Evolutionary conservation across 2,888 invertebrate species (phyloP).

Genomic region (Cryptus viduatorius): DNA sequence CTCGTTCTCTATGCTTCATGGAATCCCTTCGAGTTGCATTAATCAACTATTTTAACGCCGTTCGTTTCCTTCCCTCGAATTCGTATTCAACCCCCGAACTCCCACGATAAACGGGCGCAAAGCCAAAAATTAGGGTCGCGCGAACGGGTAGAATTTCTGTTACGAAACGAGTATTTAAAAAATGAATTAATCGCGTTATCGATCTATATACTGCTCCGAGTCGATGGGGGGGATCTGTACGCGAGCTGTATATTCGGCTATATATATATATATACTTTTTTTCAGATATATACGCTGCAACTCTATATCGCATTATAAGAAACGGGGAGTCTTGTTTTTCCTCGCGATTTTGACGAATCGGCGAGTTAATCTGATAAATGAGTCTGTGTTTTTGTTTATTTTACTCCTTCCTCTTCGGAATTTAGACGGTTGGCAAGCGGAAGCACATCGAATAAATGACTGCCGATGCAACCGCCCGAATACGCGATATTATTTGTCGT

Average conservation of each 20-base stretch:
- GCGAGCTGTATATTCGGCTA: neutral
- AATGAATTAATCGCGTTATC: no score
- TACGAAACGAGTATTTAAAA: no score
- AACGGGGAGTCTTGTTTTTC: conserved; percentile 44
- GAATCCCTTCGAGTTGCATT: conserved; percentile 23
- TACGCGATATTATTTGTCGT: no score
- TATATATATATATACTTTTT: neutral
- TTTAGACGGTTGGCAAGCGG: neutral
- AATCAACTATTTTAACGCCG: conserved; percentile 30
- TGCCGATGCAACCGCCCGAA: neutral
- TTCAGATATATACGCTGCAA: neutral
- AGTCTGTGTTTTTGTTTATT: conserved; percentile 70
- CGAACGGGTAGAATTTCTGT: neutral
- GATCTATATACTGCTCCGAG: no score
- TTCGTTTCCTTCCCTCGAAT: neutral
- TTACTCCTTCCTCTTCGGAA: neutral
- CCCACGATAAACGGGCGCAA: conserved; percentile 4
- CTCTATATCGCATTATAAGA: neutral
- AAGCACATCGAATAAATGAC: neutral
- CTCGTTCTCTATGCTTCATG: conserved; percentile 24
- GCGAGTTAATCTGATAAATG: conserved; percentile 67
- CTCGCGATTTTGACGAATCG: conserved; percentile 54
- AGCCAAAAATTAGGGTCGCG: neutral
- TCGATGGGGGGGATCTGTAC: no score
- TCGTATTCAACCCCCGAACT: neutral